Conservation (phyloP, 2,113 vertebrate species). For the Martes martes region DNA sequence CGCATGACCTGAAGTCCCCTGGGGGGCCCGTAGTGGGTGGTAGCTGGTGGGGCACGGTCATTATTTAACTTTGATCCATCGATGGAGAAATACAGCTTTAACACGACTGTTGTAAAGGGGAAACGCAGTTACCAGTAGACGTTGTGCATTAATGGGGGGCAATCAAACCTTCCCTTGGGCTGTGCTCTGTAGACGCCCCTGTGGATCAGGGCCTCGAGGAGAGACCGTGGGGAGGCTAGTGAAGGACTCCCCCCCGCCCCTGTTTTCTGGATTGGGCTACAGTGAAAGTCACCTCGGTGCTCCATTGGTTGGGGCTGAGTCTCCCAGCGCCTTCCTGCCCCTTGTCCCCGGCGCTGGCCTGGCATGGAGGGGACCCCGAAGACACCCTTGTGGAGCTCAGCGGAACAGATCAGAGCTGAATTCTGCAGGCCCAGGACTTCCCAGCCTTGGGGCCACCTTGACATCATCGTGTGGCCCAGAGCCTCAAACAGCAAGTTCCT, state of each 20-base stretch:
- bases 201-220: accelerated
- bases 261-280: too few species aligned
- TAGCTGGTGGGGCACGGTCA: too few species aligned
- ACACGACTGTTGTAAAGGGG: neutral
- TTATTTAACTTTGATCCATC: neutral
- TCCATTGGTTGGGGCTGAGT: too few species aligned
- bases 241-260: neutral
- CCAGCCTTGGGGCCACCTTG: neutral
- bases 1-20: accelerated
- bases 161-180: neutral
- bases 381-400: neutral
- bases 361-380: accelerated
- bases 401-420: accelerated
- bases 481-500: accelerated
- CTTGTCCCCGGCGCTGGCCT: accelerated
- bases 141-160: accelerated
- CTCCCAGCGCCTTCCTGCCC: accelerated
- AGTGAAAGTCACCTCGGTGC: accelerated
- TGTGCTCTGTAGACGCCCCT: accelerated
- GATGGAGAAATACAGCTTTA: neutral
- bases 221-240: too few species aligned
- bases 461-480: accelerated
- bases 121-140: neutral
- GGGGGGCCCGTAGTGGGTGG: neutral
- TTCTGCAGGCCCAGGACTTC: neutral